A percentile compares a stretch with the other conserved stretches of the same genome.
Conservation (phyloP, 2,797 vertebrate genomes). For the Channa striata region DNA sequence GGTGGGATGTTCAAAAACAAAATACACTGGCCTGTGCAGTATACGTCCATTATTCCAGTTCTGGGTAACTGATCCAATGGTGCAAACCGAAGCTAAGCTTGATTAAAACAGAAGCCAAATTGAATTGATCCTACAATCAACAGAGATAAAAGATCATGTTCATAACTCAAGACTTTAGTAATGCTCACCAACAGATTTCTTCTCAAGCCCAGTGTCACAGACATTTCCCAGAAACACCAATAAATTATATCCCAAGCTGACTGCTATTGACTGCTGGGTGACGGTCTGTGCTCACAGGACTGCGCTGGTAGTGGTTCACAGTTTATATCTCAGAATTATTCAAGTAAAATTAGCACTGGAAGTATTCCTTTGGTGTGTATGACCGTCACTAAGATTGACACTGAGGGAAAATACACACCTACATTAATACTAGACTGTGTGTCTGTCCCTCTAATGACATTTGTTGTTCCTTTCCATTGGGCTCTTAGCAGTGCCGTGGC, state of each 20-base stretch:
- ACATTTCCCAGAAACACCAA: conserved; percentile 10
- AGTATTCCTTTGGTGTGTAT: conserved; percentile 33
- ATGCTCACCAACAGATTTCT: background rate
- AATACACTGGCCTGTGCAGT: background rate
- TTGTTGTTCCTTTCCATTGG: conserved; percentile 24
- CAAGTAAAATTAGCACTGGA: conserved; percentile 41
- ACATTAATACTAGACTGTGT: conserved; percentile 20
- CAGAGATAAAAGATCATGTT: conserved; percentile 52
- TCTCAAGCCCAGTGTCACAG: conserved; percentile 37
- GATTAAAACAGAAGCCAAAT: conserved; percentile 53
- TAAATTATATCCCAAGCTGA: background rate
- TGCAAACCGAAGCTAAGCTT: background rate
- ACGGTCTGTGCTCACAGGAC: background rate
- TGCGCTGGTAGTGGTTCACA: conserved; percentile 33
- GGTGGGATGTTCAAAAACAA: no score
- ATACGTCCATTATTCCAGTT: background rate
- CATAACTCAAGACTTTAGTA: conserved; percentile 35
- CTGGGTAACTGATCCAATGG: background rate
- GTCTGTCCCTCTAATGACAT: background rate
- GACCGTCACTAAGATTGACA: conserved; percentile 32
- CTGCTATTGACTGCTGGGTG: background rate
- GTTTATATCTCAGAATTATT: conserved; percentile 38
- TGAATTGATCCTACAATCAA: conserved; percentile 73
- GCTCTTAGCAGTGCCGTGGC: conserved; percentile 2
- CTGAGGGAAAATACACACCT: conserved; percentile 20